A percentile compares a stretch with the other conserved stretches of the same genome.
Conservation (phyloP, 2,797 vertebrate species). For the Hipposideros larvatus region DNA sequence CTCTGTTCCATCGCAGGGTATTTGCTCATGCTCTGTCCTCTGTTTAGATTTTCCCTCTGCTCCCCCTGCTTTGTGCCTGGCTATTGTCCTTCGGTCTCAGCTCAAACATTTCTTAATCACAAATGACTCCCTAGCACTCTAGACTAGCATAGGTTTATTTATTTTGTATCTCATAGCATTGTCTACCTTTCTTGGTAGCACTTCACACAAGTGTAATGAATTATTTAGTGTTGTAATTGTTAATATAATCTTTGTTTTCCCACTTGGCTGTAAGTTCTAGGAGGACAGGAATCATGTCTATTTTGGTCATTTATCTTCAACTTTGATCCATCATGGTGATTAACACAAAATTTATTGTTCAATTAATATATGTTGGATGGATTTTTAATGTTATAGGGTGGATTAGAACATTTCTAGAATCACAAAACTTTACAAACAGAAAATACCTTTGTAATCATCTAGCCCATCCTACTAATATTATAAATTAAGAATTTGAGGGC, state of each 20-base stretch:
- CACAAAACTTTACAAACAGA: not conserved
- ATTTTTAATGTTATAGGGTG: not conserved
- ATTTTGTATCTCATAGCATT: not conserved
- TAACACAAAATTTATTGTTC: not conserved
- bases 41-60: not conserved
- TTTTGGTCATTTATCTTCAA: not conserved
- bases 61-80: not conserved
- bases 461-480: not conserved
- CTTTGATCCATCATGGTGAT: not conserved
- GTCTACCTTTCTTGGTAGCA: not conserved
- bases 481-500: not conserved
- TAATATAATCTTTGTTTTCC: not conserved
- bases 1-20: not conserved
- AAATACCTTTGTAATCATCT: not conserved
- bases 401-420: not conserved
- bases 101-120: not conserved
- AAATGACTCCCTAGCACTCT: not conserved
- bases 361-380: not conserved
- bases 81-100: not conserved
- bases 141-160: not conserved
- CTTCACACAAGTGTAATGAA: not conserved
- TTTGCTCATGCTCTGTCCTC: not conserved
- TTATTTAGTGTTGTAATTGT: slow-evolving; percentile 2
- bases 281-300: not conserved
- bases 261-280: not conserved